A percentile compares a stretch with the other conserved stretches of the same genome.
Evolutionary conservation across 2,797 vertebrate genomes (phyloP).

Genomic region (Rhynchonycteris naso): DNA sequence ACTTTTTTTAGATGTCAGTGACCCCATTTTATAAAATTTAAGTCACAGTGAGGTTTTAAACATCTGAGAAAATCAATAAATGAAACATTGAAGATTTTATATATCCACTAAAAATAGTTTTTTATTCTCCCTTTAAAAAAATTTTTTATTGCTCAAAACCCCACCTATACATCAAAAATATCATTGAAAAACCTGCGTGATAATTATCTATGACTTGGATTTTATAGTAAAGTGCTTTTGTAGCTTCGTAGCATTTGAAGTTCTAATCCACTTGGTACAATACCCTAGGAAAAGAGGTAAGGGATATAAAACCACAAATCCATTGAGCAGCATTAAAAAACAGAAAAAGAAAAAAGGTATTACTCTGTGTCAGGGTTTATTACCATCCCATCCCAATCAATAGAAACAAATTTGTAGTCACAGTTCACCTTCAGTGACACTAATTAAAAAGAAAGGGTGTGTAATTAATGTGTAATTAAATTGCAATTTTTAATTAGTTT

Average conservation of each 20-base stretch:
- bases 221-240: conserved; percentile 82
- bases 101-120: conserved; percentile 75
- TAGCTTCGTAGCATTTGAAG: conserved; percentile 82
- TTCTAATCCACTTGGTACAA: conserved; percentile 84
- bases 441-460: conserved; percentile 67
- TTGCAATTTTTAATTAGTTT: conserved; percentile 63
- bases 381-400: conserved; percentile 70
- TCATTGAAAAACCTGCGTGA: conserved; percentile 80
- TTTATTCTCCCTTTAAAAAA: conserved; percentile 74
- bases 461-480: conserved; percentile 77
- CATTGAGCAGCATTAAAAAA: conserved; percentile 60
- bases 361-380: conserved; percentile 72
- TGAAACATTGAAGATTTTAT: conserved; percentile 77
- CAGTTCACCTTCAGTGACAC: conserved; percentile 70
- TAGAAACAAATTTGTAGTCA: conserved; percentile 69
- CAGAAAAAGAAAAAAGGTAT: not conserved
- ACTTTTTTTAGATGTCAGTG: conserved; percentile 83
- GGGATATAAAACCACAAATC: conserved; percentile 74
- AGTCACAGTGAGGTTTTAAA: conserved; percentile 85
- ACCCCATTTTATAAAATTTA: conserved; percentile 86
- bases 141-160: conserved; percentile 75
- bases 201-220: conserved; percentile 83
- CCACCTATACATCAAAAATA: conserved; percentile 80
- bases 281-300: conserved; percentile 67
- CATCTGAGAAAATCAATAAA: conserved; percentile 84